Conservation (phyloP, 2,797 vertebrate species). For the Sebastes nivosus region DNA sequence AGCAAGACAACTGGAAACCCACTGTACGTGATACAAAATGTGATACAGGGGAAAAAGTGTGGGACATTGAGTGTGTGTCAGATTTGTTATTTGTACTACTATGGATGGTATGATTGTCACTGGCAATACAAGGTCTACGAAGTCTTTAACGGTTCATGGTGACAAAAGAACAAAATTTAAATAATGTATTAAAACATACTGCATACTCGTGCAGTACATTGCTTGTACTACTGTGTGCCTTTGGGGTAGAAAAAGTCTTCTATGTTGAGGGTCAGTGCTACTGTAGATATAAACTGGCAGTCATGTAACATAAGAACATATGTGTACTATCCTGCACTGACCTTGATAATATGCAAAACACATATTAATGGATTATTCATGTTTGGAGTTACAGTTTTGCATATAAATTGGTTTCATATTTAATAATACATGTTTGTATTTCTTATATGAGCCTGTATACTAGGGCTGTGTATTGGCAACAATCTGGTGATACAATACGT, state of each 20-base stretch:
- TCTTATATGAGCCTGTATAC: too few species aligned
- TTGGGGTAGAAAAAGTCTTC: not conserved
- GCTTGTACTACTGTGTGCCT: not conserved
- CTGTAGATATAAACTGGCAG: not conserved
- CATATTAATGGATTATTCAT: not conserved
- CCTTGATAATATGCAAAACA: not conserved
- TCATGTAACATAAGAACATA: not conserved
- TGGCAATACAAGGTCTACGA: not conserved
- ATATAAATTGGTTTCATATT: not conserved
- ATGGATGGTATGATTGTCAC: not conserved
- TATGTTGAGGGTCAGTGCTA: not conserved
- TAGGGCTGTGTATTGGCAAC: too few species aligned
- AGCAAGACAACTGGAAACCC: conserved; percentile 11
- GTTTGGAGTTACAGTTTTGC: too few species aligned
- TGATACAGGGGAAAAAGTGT: not conserved
- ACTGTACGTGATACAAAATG: conserved; percentile 13
- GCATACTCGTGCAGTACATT: not conserved
- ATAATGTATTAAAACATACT: not conserved
- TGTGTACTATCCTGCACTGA: not conserved
- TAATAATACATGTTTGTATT: not conserved
- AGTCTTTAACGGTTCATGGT: not conserved
- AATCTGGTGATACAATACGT: too few species aligned
- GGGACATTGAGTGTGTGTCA: not conserved
- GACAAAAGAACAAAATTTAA: not conserved
- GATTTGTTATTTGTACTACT: not conserved